A percentile compares a stretch with the other conserved stretches of the same genome.
These are phyloP conservation scores for Calidris pugnax DNA, from an alignment of 2,113 vertebrate genomes.

Conservation along the genomic window DNA sequence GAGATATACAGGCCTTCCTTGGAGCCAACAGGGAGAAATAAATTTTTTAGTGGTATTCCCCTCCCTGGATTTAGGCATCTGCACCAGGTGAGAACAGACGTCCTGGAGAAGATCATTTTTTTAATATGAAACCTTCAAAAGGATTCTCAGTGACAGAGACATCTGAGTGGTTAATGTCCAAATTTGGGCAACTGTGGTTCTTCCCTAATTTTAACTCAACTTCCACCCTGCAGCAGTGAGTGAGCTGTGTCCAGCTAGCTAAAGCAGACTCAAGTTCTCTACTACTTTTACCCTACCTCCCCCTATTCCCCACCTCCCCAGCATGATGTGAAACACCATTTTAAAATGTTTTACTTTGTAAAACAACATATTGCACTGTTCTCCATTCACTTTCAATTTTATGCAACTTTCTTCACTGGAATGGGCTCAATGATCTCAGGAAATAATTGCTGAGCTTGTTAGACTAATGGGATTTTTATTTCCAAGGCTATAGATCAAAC, in stretches of 20 bases:
- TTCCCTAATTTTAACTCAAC: background rate
- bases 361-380: conserved; percentile 3
- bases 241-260: background rate
- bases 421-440: conserved; percentile 9
- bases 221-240: background rate
- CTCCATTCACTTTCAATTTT: conserved; percentile 43
- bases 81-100: background rate
- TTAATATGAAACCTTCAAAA: background rate
- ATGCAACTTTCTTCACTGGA: conserved; percentile 17
- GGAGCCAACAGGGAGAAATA: background rate
- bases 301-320: background rate
- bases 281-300: background rate
- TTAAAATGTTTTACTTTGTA: conserved; percentile 14
- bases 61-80: background rate
- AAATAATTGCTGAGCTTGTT: conserved; percentile 68
- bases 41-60: background rate
- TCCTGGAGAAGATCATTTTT: background rate
- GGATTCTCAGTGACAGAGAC: background rate
- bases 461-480: conserved; percentile 72
- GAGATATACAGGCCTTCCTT: background rate
- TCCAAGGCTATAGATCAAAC: conserved; percentile 68
- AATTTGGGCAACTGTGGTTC: background rate
- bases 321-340: background rate
- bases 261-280: background rate
- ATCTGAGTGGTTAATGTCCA: background rate